Conservation (phyloP, 2,113 vertebrate genomes). For the Halcyon senegalensis region DNA sequence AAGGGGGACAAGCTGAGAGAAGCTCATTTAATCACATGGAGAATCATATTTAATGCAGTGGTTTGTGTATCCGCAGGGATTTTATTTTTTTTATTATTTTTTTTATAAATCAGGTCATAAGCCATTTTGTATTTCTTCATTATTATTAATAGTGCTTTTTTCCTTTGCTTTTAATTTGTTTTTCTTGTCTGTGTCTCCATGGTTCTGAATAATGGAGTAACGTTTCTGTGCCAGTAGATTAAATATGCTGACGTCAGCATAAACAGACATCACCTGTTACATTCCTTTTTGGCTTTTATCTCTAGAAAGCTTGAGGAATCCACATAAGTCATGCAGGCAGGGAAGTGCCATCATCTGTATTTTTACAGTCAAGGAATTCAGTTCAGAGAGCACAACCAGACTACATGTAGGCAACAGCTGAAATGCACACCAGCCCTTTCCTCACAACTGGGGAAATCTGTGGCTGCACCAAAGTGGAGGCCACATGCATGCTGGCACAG, state of each 20-base stretch:
- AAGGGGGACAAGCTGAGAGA: neutral
- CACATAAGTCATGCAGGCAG: neutral
- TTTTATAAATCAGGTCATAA: neutral
- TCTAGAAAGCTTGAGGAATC: slow-evolving; percentile 17
- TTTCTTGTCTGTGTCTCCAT: neutral
- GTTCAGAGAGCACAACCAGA: neutral
- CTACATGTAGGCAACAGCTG: neutral
- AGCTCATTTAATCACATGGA: neutral
- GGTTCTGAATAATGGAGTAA: slow-evolving; percentile 43
- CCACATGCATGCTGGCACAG: neutral
- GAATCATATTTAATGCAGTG: neutral
- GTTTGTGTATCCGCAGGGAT: neutral
- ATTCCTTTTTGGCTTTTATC: slow-evolving; percentile 34
- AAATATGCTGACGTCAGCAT: slow-evolving; percentile 24
- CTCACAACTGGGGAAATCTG: neutral
- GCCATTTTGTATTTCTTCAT: neutral
- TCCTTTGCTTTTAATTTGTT: slow-evolving; percentile 39
- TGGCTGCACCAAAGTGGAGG: neutral
- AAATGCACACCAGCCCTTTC: neutral
- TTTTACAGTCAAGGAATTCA: neutral
- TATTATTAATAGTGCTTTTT: slow-evolving; percentile 28
- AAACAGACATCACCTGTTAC: neutral
- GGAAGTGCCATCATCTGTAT: neutral
- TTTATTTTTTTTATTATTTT: neutral
- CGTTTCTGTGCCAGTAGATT: slow-evolving; percentile 29